Percentiles rank a stretch among this genome's conserved stretches.
Conservation (phyloP, 2,888 invertebrate genomes). For the Tenodera sinensis region DNA sequence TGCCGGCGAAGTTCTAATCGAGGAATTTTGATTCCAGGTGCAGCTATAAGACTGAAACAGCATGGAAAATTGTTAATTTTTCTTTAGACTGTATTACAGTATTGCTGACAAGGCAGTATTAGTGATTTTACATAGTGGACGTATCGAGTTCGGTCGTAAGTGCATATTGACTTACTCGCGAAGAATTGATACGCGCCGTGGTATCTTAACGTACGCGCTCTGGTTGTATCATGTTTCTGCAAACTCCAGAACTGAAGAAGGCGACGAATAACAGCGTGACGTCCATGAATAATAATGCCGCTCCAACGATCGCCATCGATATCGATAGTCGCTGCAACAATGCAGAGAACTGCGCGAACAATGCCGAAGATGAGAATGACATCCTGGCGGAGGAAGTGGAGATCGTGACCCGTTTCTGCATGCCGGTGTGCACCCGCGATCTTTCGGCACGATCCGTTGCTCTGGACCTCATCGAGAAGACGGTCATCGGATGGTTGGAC, state of each 20-base stretch:
- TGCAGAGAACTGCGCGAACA: not conserved
- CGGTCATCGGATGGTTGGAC: slow-evolving; percentile 53
- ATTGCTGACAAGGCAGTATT: not conserved
- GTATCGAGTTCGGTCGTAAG: not conserved
- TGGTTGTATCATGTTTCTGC: slow-evolving; percentile 14
- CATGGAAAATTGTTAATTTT: not conserved
- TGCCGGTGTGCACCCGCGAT: slow-evolving; percentile 53
- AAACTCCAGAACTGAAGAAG: slow-evolving; percentile 17
- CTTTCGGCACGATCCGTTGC: slow-evolving; percentile 51
- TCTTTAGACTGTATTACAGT: not conserved
- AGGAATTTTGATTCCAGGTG: not conserved
- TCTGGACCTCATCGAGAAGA: slow-evolving; percentile 50
- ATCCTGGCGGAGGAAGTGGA: slow-evolving; percentile 44
- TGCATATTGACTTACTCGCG: not conserved
- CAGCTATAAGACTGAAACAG: slow-evolving; percentile 2
- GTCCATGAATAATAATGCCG: slow-evolving; percentile 13
- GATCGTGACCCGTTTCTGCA: slow-evolving; percentile 50
- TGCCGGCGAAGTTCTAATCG: not conserved
- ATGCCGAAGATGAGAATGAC: not conserved
- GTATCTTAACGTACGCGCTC: too few relatives aligned
- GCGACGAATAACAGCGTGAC: slow-evolving; percentile 10
- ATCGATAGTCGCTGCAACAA: slow-evolving; percentile 8
- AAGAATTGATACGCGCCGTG: not conserved
- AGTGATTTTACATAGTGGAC: not conserved
- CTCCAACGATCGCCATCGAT: slow-evolving; percentile 18